Percentiles rank a stretch among this genome's conserved stretches.
Conservation (phyloP, 2,797 vertebrate species). For the Peromyscus nudipes region DNA sequence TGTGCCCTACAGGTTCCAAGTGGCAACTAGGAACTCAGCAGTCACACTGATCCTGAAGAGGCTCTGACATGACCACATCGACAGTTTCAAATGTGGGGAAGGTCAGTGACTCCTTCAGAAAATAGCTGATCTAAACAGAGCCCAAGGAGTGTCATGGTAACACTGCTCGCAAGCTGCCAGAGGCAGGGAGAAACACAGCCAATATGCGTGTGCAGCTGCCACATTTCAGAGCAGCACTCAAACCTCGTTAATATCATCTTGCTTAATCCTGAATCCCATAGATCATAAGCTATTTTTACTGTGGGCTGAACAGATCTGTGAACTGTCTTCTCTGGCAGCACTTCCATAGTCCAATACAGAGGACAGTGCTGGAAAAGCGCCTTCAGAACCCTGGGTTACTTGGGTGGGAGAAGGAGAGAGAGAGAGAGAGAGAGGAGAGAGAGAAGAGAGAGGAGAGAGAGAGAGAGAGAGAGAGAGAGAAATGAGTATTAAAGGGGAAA, state of each 20-base stretch:
- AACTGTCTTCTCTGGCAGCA: conserved; percentile 45
- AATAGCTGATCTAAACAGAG: conserved; percentile 84
- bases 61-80: conserved; percentile 64
- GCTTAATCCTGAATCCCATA: conserved; percentile 74
- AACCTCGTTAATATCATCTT: conserved; percentile 77
- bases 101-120: conserved; percentile 83
- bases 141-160: conserved; percentile 78
- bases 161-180: conserved; percentile 72
- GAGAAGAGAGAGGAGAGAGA: no score
- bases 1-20: conserved; percentile 27
- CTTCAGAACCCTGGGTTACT: not conserved
- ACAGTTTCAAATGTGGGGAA: conserved; percentile 76
- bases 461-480: not conserved
- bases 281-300: conserved; percentile 83
- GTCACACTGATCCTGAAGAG: conserved; percentile 38
- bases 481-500: not conserved
- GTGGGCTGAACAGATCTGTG: conserved; percentile 67
- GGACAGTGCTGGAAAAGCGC: not conserved
- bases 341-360: conserved; percentile 21
- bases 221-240: conserved; percentile 73
- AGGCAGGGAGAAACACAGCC: conserved; percentile 75
- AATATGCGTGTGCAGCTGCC: conserved; percentile 76
- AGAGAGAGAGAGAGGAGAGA: no score
- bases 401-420: not conserved
- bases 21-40: conserved; percentile 10